phyloP scores from a whole-genome alignment of 2,888 invertebrate genomes.

The Deroplatys truncata region DNA sequence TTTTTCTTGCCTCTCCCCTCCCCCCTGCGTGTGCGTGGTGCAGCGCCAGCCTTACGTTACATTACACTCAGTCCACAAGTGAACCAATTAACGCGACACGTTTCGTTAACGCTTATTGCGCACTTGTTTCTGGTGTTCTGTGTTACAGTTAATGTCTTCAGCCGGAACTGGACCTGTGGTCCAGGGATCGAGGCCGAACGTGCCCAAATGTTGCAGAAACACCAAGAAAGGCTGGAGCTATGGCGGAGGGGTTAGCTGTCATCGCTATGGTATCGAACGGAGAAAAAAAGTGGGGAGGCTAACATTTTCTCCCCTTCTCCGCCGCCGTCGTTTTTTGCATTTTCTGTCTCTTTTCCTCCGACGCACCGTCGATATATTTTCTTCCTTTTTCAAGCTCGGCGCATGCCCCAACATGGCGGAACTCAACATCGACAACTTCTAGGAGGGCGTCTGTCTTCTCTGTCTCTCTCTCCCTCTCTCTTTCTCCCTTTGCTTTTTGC shows the following conservation, averaged over 20 bases:
- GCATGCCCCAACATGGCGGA: conserved; percentile 20
- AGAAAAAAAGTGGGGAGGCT: neutral
- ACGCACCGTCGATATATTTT: neutral
- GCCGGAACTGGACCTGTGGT: no score
- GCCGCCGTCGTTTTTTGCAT: neutral
- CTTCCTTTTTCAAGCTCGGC: neutral
- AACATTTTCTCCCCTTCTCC: no score
- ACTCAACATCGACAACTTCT: conserved; percentile 6
- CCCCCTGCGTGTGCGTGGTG: conserved; percentile 28
- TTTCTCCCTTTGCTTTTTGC: neutral
- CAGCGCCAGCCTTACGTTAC: neutral
- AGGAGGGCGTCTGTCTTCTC: neutral
- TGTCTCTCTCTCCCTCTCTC: neutral
- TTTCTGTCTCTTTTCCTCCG: neutral
- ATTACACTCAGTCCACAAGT: no score
- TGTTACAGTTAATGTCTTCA: no score
- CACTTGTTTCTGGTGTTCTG: no score
- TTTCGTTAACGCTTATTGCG: no score
- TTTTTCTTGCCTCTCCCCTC: conserved; percentile 3
- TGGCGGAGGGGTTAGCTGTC: neutral
- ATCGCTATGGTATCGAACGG: neutral
- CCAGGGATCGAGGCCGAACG: neutral
- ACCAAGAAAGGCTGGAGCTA: neutral
- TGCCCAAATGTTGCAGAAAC: neutral
- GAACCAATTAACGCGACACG: no score